phyloP scores from a whole-genome alignment of 1,140 invertebrate species.

The Conus ventricosus region DNA sequence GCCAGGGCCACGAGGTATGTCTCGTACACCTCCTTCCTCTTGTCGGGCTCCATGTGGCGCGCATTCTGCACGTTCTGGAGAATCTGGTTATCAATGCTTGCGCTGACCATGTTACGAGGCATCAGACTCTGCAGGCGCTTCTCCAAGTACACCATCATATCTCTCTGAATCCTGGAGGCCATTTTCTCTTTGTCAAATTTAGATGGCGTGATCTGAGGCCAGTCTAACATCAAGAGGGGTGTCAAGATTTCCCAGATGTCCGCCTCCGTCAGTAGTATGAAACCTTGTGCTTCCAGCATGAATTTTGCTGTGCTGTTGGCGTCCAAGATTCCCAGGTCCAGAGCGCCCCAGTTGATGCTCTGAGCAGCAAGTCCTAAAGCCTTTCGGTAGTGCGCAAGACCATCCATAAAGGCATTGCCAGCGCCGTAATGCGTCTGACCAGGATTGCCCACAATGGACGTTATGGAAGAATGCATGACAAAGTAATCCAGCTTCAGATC shows the following conservation, averaged over 20 bases:
- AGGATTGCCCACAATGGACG: slow-evolving; percentile 53
- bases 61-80: slow-evolving; percentile 31
- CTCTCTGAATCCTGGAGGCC: slow-evolving; percentile 24
- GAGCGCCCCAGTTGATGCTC: slow-evolving; percentile 59
- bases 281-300: slow-evolving; percentile 42
- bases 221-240: slow-evolving; percentile 36
- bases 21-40: slow-evolving; percentile 33
- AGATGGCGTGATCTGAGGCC: slow-evolving; percentile 42
- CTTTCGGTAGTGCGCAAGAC: slow-evolving; percentile 52
- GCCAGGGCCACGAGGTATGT: slow-evolving; percentile 34
- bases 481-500: slow-evolving; percentile 56
- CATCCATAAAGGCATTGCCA: slow-evolving; percentile 59
- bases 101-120: neutral
- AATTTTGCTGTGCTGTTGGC: slow-evolving; percentile 28
- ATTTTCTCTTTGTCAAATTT: slow-evolving; percentile 48
- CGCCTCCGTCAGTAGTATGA: slow-evolving; percentile 35
- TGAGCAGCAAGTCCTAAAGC: slow-evolving; percentile 46
- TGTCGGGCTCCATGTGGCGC: slow-evolving; percentile 15
- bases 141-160: slow-evolving; percentile 30
- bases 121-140: slow-evolving; percentile 36
- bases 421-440: slow-evolving; percentile 61
- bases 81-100: slow-evolving; percentile 32
- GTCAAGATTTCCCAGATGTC: slow-evolving; percentile 45
- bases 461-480: slow-evolving; percentile 59
- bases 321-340: slow-evolving; percentile 49